A percentile compares a stretch with the other conserved stretches of the same genome.
Conservation (phyloP, 2,888 invertebrate genomes). For the Drosophila parthenogenetica region DNA sequence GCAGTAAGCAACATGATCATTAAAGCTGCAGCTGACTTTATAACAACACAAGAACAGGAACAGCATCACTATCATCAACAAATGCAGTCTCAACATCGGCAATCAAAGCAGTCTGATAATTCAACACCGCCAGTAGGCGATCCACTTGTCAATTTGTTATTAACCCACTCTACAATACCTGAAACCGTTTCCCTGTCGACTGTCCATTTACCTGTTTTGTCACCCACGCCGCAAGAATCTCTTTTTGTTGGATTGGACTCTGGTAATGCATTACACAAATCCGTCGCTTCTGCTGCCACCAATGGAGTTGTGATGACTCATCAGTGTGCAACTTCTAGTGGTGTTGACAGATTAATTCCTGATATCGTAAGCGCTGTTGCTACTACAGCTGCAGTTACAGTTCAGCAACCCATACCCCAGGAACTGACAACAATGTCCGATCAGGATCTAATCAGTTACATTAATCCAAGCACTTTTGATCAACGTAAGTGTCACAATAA, state of each 20-base stretch:
- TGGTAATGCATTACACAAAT: slow-evolving; percentile 82
- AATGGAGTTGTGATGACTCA: slow-evolving; percentile 81
- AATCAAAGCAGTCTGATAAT: slow-evolving; percentile 58
- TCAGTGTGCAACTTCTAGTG: slow-evolving; percentile 72
- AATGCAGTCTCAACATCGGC: slow-evolving; percentile 82
- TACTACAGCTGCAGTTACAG: slow-evolving; percentile 83
- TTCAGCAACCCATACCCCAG: slow-evolving; percentile 87
- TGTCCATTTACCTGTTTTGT: slow-evolving; percentile 65
- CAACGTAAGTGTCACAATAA: slow-evolving; percentile 87
- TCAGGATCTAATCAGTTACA: slow-evolving; percentile 94
- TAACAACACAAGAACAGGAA: slow-evolving; percentile 88
- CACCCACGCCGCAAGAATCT: slow-evolving; percentile 84
- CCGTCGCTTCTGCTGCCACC: slow-evolving; percentile 81
- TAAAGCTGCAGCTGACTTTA: slow-evolving; percentile 90
- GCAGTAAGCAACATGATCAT: slow-evolving; percentile 89
- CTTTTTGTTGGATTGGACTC: slow-evolving; percentile 84
- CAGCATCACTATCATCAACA: slow-evolving; percentile 85
- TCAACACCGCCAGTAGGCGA: slow-evolving; percentile 50
- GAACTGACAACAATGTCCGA: slow-evolving; percentile 94
- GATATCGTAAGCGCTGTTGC: slow-evolving; percentile 72
- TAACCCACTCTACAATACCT: slow-evolving; percentile 75
- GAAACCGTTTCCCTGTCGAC: slow-evolving; percentile 62
- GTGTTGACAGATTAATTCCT: slow-evolving; percentile 67
- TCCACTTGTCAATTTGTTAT: slow-evolving; percentile 81
- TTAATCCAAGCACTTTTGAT: slow-evolving; percentile 95